phyloP scores from a whole-genome alignment of 2,797 vertebrate species.

The Vipera latastei region DNA sequence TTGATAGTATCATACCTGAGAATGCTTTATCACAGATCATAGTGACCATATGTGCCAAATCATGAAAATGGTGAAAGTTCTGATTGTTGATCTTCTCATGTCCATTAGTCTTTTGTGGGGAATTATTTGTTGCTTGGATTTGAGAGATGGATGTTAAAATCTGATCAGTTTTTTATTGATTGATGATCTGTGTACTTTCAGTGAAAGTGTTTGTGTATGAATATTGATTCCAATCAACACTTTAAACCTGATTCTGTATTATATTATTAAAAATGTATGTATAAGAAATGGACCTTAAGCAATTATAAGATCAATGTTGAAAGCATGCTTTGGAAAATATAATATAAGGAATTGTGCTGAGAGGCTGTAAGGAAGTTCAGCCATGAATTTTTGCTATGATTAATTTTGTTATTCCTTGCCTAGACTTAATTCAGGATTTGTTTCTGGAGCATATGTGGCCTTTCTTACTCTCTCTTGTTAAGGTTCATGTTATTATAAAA shows the following conservation, averaged over 20 bases:
- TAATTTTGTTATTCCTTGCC: neutral
- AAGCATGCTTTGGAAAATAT: slow-evolving; percentile 19
- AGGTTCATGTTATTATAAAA: neutral
- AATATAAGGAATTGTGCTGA: slow-evolving; percentile 14
- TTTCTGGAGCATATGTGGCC: slow-evolving; percentile 15
- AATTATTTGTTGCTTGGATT: slow-evolving; percentile 41
- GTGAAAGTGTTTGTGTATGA: slow-evolving; percentile 63
- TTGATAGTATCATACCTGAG: neutral
- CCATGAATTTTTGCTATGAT: neutral
- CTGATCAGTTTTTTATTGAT: slow-evolving; percentile 48
- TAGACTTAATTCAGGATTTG: slow-evolving; percentile 18
- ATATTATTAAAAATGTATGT: slow-evolving; percentile 33
- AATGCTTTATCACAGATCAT: neutral
- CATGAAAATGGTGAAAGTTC: neutral
- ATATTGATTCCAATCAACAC: slow-evolving; percentile 60
- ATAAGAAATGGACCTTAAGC: slow-evolving; percentile 39
- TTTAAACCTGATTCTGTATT: slow-evolving; percentile 36
- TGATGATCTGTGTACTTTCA: slow-evolving; percentile 63
- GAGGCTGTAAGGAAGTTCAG: neutral
- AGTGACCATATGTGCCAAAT: neutral
- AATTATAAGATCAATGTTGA: slow-evolving; percentile 31
- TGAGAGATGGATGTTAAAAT: slow-evolving; percentile 48
- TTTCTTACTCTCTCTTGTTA: neutral
- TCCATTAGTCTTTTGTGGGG: slow-evolving; percentile 34
- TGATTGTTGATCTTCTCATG: neutral